These are phyloP conservation scores for Halictus ligatus DNA, from an alignment of 2,888 invertebrate genomes.

Conservation along the genomic window DNA sequence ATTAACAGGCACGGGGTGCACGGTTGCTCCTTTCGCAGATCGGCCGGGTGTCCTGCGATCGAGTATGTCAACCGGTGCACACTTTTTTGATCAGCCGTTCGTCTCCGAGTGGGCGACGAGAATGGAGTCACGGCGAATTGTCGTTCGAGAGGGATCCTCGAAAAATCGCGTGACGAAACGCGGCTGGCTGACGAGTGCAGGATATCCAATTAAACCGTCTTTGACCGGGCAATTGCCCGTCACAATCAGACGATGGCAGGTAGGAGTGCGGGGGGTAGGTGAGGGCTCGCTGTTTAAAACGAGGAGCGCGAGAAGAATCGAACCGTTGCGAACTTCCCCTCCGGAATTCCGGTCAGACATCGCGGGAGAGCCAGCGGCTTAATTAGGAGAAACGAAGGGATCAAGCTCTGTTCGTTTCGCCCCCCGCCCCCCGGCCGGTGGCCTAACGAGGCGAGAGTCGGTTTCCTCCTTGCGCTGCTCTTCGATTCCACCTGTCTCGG, in stretches of 20 bases:
- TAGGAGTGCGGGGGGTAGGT: not conserved
- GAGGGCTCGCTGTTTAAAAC: not conserved
- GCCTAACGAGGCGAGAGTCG: slow-evolving; percentile 27
- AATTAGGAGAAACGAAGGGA: slow-evolving; percentile 62
- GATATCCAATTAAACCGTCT: slow-evolving; percentile 20
- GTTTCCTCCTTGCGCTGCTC: slow-evolving; percentile 40
- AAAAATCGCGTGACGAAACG: slow-evolving; percentile 17
- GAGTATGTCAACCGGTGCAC: too few species aligned
- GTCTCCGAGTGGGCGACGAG: not conserved
- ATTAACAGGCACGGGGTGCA: too few species aligned
- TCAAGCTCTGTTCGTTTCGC: slow-evolving; percentile 40
- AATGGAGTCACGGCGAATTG: not conserved
- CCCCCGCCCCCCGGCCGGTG: not conserved
- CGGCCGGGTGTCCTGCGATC: not conserved
- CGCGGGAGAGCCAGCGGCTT: slow-evolving; percentile 29
- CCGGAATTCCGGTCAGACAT: slow-evolving; percentile 34
- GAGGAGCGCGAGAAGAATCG: slow-evolving; percentile 24
- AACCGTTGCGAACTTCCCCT: slow-evolving; percentile 16
- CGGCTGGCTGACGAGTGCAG: not conserved
- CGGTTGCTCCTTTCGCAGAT: not conserved
- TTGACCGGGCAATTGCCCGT: slow-evolving; percentile 25
- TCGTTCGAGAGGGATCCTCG: not conserved
- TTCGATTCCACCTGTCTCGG: slow-evolving; percentile 64
- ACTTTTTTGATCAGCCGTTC: not conserved
- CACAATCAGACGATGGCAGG: slow-evolving; percentile 17